Conservation (phyloP, 2,888 invertebrate genomes). For the Trachelus iudaicus region DNA sequence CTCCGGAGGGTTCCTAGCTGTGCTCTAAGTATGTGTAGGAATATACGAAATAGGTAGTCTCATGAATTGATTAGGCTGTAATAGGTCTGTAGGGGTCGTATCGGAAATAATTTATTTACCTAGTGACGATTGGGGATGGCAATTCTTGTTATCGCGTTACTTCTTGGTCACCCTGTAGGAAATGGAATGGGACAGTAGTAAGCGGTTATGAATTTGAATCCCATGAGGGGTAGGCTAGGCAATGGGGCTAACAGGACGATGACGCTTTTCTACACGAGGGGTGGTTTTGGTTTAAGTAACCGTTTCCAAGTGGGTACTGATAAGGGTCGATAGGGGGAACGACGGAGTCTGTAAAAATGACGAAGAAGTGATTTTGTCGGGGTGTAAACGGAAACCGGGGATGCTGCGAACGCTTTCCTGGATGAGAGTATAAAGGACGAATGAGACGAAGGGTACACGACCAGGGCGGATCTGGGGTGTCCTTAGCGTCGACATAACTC, state of each 20-base stretch:
- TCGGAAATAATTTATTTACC: slow-evolving; percentile 23
- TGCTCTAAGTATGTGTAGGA: background rate
- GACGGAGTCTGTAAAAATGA: background rate
- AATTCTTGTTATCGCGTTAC: background rate
- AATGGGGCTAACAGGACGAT: too few species aligned
- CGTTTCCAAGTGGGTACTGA: background rate
- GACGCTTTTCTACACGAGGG: too few species aligned
- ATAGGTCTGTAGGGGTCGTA: background rate
- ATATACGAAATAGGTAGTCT: background rate
- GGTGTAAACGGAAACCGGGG: slow-evolving; percentile 19
- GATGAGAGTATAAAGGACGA: slow-evolving; percentile 28
- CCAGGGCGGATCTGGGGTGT: slow-evolving; percentile 55
- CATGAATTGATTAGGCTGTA: background rate
- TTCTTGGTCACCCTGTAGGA: background rate
- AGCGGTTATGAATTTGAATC: too few species aligned
- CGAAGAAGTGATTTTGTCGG: slow-evolving; percentile 12
- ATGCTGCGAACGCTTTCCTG: slow-evolving; percentile 19
- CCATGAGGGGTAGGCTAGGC: too few species aligned
- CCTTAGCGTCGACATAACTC: slow-evolving; percentile 56
- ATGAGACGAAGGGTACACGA: slow-evolving; percentile 51
- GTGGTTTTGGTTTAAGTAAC: background rate
- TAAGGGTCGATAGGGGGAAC: background rate
- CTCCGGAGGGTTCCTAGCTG: background rate
- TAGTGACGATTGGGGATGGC: too few species aligned
- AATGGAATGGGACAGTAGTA: background rate